Conservation (phyloP, 1,140 invertebrate genomes). For the Drosophila busckii region DNA sequence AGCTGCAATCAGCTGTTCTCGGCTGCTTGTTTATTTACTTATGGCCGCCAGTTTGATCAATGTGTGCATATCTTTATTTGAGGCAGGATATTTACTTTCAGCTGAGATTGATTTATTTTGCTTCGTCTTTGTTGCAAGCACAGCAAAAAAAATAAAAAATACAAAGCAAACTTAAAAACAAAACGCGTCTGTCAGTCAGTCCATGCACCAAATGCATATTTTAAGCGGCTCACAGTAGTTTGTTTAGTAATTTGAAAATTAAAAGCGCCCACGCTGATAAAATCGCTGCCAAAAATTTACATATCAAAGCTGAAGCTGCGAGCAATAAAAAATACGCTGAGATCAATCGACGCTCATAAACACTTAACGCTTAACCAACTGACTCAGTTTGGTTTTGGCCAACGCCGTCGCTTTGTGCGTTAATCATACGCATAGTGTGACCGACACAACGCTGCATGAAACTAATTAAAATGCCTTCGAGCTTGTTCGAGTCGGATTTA, state of each 20-base stretch:
- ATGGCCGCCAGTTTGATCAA: constrained; percentile 26
- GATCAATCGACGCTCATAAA: constrained; percentile 41
- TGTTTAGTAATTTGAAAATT: background rate
- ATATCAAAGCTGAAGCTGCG: constrained; percentile 32
- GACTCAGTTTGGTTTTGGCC: constrained; percentile 29
- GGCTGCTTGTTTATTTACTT: constrained; percentile 63
- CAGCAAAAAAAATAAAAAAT: constrained; percentile 59
- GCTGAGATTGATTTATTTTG: constrained; percentile 62
- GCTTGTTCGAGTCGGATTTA: constrained; percentile 68
- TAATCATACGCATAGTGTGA: constrained; percentile 58
- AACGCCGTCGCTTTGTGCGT: constrained; percentile 23
- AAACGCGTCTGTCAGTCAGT: background rate
- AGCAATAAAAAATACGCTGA: constrained; percentile 27
- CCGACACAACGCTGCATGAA: constrained; percentile 42
- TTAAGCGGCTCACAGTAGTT: constrained; percentile 37
- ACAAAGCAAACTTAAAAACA: too few species aligned
- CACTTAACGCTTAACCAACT: constrained; percentile 22
- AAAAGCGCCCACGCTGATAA: constrained; percentile 1
- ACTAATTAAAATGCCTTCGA: constrained; percentile 71
- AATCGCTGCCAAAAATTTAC: constrained; percentile 32
- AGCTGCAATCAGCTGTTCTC: constrained; percentile 73
- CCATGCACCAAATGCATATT: constrained; percentile 54
- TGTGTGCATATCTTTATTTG: constrained; percentile 14
- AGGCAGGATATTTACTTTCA: constrained; percentile 68
- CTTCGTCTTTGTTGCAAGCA: constrained; percentile 46